Evolutionary conservation across 2,888 invertebrate species (phyloP).

Genomic region (Caenorhabditis japonica): DNA sequence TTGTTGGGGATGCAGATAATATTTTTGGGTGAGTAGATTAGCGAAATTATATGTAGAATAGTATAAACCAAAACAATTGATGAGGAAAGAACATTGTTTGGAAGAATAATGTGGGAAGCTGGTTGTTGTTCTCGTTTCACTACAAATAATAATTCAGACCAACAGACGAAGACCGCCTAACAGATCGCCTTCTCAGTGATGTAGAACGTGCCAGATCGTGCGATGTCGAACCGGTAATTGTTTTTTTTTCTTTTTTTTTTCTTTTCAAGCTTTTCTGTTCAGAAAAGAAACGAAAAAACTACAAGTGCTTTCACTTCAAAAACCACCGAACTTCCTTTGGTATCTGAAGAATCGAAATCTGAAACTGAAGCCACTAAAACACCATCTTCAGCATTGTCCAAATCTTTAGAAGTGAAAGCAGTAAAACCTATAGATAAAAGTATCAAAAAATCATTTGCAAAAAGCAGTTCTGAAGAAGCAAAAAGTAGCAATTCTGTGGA

Average conservation of each 20-base stretch:
- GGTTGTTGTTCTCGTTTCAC: not conserved
- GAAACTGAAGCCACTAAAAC: no score
- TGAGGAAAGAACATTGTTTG: not conserved
- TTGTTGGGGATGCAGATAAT: slow-evolving; percentile 72
- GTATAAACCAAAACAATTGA: no score
- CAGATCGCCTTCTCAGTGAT: slow-evolving; percentile 64
- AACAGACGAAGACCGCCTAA: slow-evolving; percentile 62
- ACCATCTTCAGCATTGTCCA: no score
- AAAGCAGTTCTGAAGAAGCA: slow-evolving; percentile 8
- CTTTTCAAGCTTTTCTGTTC: not conserved
- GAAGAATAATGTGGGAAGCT: not conserved
- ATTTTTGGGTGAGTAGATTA: slow-evolving; percentile 67
- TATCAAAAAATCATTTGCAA: no score
- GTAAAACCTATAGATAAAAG: no score
- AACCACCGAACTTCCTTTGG: slow-evolving; percentile 12
- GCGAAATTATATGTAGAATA: no score
- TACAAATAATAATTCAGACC: no score
- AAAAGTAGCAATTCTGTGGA: slow-evolving; percentile 14
- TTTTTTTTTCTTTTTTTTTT: no score
- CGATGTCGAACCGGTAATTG: slow-evolving; percentile 28
- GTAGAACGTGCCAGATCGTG: slow-evolving; percentile 69
- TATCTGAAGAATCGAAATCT: not conserved
- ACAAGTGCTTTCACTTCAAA: slow-evolving; percentile 32
- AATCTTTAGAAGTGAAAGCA: no score
- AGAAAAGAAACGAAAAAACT: slow-evolving; percentile 22